These are phyloP conservation scores for Pseudoatta argentina DNA, from an alignment of 1,140 invertebrate genomes.

Conservation along the genomic window DNA sequence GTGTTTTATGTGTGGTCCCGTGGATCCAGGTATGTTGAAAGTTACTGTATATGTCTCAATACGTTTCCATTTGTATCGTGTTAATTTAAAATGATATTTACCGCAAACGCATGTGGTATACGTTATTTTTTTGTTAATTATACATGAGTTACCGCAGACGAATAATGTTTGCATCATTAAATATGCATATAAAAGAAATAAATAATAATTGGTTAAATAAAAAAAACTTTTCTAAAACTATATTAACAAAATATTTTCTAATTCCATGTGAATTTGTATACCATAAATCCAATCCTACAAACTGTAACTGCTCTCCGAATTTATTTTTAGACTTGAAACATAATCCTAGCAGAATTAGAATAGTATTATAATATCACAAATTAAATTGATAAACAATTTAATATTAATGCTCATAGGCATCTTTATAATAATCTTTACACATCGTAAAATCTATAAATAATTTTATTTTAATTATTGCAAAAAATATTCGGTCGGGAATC, in stretches of 20 bases:
- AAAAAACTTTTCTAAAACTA: neutral
- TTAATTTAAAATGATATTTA: conserved; percentile 11
- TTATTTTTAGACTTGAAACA: too few relatives aligned
- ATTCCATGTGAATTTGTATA: neutral
- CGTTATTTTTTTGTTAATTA: neutral
- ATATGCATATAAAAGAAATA: conserved; percentile 17
- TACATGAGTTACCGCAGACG: neutral
- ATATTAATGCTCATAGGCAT: too few relatives aligned
- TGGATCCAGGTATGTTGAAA: conserved; percentile 82
- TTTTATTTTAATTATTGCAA: too few relatives aligned
- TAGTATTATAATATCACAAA: too few relatives aligned
- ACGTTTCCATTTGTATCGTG: neutral
- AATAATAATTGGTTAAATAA: conserved; percentile 11
- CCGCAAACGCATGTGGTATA: neutral
- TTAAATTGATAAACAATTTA: too few relatives aligned
- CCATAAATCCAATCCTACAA: too few relatives aligned
- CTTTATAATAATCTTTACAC: too few relatives aligned
- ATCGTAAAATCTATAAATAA: too few relatives aligned
- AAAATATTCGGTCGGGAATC: too few relatives aligned
- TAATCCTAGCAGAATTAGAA: too few relatives aligned
- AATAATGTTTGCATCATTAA: conserved; percentile 11
- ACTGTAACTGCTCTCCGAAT: too few relatives aligned
- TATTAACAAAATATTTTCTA: neutral
- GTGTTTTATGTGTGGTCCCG: conserved; percentile 80
- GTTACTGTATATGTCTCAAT: conserved; percentile 51